Evolutionary conservation across 2,113 vertebrate genomes (phyloP), one percentile per base, ranked within the genome.

Genomic region (Leuciscus idus): DNA sequence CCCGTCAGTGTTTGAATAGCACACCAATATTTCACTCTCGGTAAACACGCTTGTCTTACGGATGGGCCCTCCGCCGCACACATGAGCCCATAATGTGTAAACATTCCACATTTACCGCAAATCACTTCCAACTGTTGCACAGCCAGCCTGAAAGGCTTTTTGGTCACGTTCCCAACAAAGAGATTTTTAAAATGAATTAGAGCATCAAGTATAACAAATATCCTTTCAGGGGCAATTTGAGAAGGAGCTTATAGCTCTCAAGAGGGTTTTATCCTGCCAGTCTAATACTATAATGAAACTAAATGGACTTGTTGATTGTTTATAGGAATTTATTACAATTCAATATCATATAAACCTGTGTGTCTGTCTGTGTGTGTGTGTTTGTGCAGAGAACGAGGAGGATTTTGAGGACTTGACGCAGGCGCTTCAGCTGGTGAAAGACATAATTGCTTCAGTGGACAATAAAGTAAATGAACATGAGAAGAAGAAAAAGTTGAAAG

Each of bases 381-480:
- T 28, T 13, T 61, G 28, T 21, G 57, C 93, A 99, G 98, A 98
- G 91, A 95, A 92, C 0, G 96, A 97, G 21, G 93, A 90, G 6
- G 98, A 99, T 79, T 95, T 94, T 10, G 90, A 94, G 5, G 96
- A 97, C 59, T 91, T 99, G 89, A 92, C 93, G 2, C 95, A 95
- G 72, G 96, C 97, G 0, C 87, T 99, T 64, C 95, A 93, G 89
- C 91, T 97, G 0, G 94, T 98, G 76, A 99, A 98, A 88, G 96
- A 97, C 23, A 92, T 97, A 83, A 96, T 99, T 13, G 95, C 96
- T 0, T 95, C 96, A 0, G 98, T 99, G 7, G 96, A 99, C n/a
- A 96, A 92, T 90, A 96, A 96, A 89, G 98, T 99, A 85, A 97
- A 96, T 81, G 96, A 98, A 83, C 98, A 98, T 0, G 97, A 99